Evolutionary conservation across 2,888 invertebrate species (phyloP), one percentile per base, ranked within the genome.

Genomic region (Oasisia sp.): DNA sequence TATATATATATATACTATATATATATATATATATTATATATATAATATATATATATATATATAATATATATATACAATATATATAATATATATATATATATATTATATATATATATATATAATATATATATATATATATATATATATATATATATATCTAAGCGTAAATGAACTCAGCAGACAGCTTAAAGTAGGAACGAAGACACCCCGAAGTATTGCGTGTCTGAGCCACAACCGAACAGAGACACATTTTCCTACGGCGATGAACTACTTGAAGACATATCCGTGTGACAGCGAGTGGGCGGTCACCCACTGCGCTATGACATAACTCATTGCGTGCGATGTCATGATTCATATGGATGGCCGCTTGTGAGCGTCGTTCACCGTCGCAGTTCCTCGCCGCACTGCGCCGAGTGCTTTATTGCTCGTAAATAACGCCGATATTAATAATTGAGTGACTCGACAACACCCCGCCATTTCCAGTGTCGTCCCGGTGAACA

Each of bases 371-470:
- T 74, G n/a, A 74, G n/a, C 27, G 9, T 50, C 50, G 50, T 12
- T 11, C 8, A 14, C 8, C 74, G 74, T 27, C 74, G 3, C 19
- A 74, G 74, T 27, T 27, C 7, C 27, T 74, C 74, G n/a, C 19
- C 27, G 74, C 74, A 27, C 74, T 4, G 5, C 27, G 74, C 50
- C 12, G 50, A 50, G n/a, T 19, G 74, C 74, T 74, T 19, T 74
- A 74, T 27, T 74, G 74, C 74, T 19, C 74, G 27, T n/a, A 74
- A 50, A 50, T n/a, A 74, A 74, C 27, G 74, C 74, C 27, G 74
- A 74, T 74, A 74, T 74, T 74, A 74, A 74, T 74, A 74, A 74
- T 74, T 74, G 74, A 74, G 74, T 74, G 74, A 74, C 27, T 74
- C 19, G 74, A 74, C 74, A n/a, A 74, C 74, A 19, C 27, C 27